Percentiles rank a stretch among this genome's conserved stretches.
Evolutionary conservation across 2,888 invertebrate genomes (phyloP).

Genomic region (Ormyrus labotus): DNA sequence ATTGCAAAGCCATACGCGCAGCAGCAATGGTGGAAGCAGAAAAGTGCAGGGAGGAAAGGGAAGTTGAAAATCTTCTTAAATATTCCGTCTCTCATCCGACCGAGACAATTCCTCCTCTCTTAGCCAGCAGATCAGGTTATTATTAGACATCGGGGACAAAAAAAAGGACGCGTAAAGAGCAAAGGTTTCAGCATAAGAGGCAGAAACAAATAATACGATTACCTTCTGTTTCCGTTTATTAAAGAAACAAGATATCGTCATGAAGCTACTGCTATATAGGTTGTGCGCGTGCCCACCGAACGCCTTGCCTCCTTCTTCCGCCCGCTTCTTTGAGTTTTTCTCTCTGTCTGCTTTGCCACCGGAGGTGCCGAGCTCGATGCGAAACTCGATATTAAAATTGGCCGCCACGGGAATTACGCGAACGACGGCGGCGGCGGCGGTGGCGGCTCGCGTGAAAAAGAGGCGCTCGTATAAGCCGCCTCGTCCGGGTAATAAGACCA

Average conservation of each 20-base stretch:
- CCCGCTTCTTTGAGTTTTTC: neutral
- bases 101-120: constrained; percentile 28
- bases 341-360: constrained; percentile 53
- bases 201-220: constrained; percentile 76
- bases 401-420: constrained; percentile 69
- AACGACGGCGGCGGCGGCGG: constrained; percentile 63
- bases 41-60: constrained; percentile 55
- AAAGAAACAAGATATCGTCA: constrained; percentile 75
- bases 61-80: constrained; percentile 75
- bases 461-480: constrained; percentile 64
- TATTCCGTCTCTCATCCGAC: constrained; percentile 67
- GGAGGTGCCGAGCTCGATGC: constrained; percentile 70
- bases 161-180: constrained; percentile 53
- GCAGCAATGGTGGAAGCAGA: neutral
- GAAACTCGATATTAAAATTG: constrained; percentile 74
- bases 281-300: constrained; percentile 33
- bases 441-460: constrained; percentile 48
- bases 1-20: neutral
- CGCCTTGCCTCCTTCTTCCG: neutral
- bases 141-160: constrained; percentile 47
- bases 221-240: constrained; percentile 76
- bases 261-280: constrained; percentile 58
- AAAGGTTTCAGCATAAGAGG: constrained; percentile 65
- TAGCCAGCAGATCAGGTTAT: constrained; percentile 49
- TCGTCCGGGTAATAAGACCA: constrained; percentile 69